These are phyloP conservation scores for Apeira syringaria DNA, from an alignment of 2,888 invertebrate species.

Conservation along the genomic window DNA sequence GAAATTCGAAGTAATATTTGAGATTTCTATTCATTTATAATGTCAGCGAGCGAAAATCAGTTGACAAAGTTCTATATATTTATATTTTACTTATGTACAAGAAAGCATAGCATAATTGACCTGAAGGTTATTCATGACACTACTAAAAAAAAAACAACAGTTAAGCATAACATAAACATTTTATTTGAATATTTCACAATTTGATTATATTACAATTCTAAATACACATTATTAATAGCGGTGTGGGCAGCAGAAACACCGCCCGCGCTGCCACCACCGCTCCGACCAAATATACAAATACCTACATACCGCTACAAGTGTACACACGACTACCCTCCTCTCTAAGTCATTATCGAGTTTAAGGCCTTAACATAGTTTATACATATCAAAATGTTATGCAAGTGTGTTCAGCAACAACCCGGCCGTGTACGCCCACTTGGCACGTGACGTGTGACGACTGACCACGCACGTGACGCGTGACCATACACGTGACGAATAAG, in stretches of 20 bases:
- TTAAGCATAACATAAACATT: slow-evolving; percentile 77
- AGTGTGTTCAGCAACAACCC: no score
- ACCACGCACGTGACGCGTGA: no score
- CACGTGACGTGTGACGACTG: no score
- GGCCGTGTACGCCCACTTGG: no score
- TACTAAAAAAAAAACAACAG: slow-evolving; percentile 34
- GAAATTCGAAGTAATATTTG: no score
- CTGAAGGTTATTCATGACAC: no score
- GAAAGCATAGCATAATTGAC: no score
- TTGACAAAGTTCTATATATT: no score
- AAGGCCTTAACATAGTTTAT: slow-evolving; percentile 54
- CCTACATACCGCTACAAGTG: slow-evolving; percentile 22
- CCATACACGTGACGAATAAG: no score
- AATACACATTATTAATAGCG: slow-evolving; percentile 36
- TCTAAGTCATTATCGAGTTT: slow-evolving; percentile 2
- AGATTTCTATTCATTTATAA: no score
- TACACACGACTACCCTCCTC: slow-evolving; percentile 21
- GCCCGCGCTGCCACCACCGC: slow-evolving; percentile 24
- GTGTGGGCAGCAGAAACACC: not conserved
- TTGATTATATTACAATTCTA: slow-evolving; percentile 70
- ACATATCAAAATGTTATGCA: slow-evolving; percentile 42
- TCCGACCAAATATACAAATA: slow-evolving; percentile 53
- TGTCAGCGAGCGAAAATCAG: no score
- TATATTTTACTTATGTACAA: no score
- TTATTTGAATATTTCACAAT: slow-evolving; percentile 74